Evolutionary conservation across 2,797 vertebrate genomes (phyloP), one percentile per base, ranked within the genome.

Genomic region (Lutjanus argentimaculatus): DNA sequence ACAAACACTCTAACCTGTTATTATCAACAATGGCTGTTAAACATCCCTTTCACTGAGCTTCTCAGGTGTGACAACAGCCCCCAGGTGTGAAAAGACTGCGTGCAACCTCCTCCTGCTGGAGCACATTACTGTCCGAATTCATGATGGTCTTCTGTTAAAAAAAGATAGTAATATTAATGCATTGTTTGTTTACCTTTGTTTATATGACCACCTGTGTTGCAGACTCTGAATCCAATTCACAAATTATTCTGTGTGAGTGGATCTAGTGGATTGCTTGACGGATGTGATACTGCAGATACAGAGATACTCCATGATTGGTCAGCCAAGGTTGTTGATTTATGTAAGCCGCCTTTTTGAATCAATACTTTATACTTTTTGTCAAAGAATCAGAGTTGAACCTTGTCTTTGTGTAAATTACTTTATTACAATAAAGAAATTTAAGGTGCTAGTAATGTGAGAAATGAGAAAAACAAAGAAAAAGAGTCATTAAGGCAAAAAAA

Each of bases 51-150:
- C 36, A 53, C 14, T 11, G 11, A 46, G 36, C 40, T 25, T 21
- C 57, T 77, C 66, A 57, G 74, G 65, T 64, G 58, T 10, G 75
- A 61, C 53, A 61, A 12, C 36, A 21, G 48, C 57, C 62, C 42
- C 42, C 65, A 55, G 73, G 63, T 63, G 59, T 12, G 75, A 48
- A 19, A 48, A 6, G 9, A 10, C n/a, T 46, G 14, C 0, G 1
- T 40, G 11, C 36, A 43, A 67, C 10, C 22, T 51, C 30, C 30
- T 59, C 22, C 56, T 15, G 30, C 25, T 36, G n/a, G 42, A 52
- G 65, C 51, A 53, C 19, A 8, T 19, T 51, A 62, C 12, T 46
- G 21, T 16, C 2, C 36, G 48, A 52, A 22, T 40, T 67, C 16
- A 4, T 45, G n/a, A 21, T 14, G 21, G 21, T 25, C 14, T 2